Base-by-base conservation (phyloP, 2,113 vertebrate species). In the Trichomycterus rosablanca region DNA sequence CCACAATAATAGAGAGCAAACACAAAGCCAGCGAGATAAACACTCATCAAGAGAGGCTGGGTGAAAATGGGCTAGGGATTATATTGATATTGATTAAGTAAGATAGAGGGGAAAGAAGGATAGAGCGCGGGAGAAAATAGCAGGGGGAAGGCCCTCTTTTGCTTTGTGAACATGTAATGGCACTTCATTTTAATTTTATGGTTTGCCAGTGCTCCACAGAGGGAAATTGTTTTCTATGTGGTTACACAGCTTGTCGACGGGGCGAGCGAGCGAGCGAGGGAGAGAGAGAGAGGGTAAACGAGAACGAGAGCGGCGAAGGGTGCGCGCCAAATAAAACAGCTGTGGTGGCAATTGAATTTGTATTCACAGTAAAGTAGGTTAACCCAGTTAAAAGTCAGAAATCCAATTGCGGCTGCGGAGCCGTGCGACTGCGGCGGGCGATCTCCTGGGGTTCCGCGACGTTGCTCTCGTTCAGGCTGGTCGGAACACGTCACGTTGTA, bases 361-460 rank as follows among this genome's bases (percentile, higher is more conserved):
- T 87, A 87, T 88, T 88, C 84, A 86, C 80, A 80, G 78, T 82
- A 81, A 85, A 87, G 85, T 86, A 81, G 82, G 81, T 85, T 86
- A 87, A 87, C 83, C 80, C 80, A 85, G 82, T 87, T 88, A 86
- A 87, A 87, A 86, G 80, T 85, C 81, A 78, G 74, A 83, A 84
- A 87, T 87, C 80, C 84, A 87, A 86, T 86, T 84, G 87, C 80
- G 74, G 52, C 48, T 74, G 74, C 79, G 77, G 81, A 83, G 83
- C 79, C 74, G 80, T 76, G 73, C 71, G 80, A 80, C 83, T 70
- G 72, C 76, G 83, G 82, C 63, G 26, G 50, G 78, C 75, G 79
- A 50, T 82, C 83, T 88, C 83, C 82, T 79, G 82, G 79, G 80
- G 81, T 81, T 81, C 75, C 70, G 55, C 77, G 74, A 74, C 76